These are phyloP conservation scores for Sinocyclocheilus rhinocerous DNA, from an alignment of 2,113 vertebrate species.

Conservation along the genomic window DNA sequence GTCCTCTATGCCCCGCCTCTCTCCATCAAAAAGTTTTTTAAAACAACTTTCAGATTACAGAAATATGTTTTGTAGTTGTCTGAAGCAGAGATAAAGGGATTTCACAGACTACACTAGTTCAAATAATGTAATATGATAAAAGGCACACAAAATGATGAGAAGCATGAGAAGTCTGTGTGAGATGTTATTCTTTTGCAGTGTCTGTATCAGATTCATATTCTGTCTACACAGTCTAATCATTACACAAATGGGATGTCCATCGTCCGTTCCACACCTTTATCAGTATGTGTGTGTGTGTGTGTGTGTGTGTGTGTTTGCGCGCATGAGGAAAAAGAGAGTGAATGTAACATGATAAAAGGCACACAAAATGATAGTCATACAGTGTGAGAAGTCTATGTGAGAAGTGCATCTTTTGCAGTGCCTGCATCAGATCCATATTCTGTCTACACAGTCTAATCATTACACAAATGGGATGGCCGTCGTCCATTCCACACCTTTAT, in stretches of 20 bases:
- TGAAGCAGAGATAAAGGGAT: neutral
- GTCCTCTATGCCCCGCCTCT: no score
- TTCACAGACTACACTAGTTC: neutral
- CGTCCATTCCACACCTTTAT: slow-evolving; percentile 25
- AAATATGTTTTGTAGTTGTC: neutral
- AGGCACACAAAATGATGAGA: neutral
- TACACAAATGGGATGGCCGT: neutral
- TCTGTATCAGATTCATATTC: neutral
- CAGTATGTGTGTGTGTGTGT: neutral
- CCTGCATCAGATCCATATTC: neutral
- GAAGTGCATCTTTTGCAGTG: neutral
- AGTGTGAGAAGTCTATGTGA: neutral
- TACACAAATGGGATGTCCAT: neutral
- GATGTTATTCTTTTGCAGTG: neutral
- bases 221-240: slow-evolving; percentile 6
- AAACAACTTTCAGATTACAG: neutral
- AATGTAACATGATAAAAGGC: neutral
- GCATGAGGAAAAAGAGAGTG: no score
- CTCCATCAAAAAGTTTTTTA: no score
- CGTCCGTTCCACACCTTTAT: slow-evolving; percentile 27
- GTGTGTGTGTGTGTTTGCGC: neutral
- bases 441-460: slow-evolving; percentile 4
- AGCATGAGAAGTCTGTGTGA: neutral
- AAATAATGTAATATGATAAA: neutral
- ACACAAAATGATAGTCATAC: no score